Base-by-base conservation (phyloP, 2,113 vertebrate species). In the Serinus canaria region DNA sequence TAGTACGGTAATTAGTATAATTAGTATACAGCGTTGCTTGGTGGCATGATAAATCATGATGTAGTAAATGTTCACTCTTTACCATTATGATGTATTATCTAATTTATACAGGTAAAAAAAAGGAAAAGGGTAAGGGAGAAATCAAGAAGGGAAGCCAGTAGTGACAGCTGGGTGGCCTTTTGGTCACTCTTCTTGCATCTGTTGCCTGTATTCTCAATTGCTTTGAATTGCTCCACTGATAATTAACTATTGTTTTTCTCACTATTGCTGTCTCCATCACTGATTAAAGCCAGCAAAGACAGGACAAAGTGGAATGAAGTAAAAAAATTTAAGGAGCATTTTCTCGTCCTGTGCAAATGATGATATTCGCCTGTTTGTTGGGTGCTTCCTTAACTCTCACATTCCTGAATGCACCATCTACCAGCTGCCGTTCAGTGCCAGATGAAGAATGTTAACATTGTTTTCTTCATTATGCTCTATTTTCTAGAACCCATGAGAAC, bases 401-500 rank as follows among this genome's bases (percentile, higher is more conserved):
- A 12, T 92, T 93, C 49, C 41, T 69, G 24, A 19, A 55, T 30
- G 25, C 50, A 53, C 50, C 43, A 35, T 27, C 31, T 81, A 25
- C 56, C 31, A 59, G 7, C 58, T 77, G 23, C 24, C 33, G 30
- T 50, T 86, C 79, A 67, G 25, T 70, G 20, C 39, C 70, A 84
- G 18, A 13, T 33, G 11, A 49, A 50, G 50, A 79, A 53, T 4
- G 0, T 19, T 97, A 91, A 97, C 17, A 2, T 16, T n/a, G 15
- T 59, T 83, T 83, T 79, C 28, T 96, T 52, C 11, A 14, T 62
- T 88, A 47, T 83, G 33, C 47, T 73, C 52, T 94, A 9, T 90
- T 92, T 95, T 96, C 31, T 91, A 99, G 99, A 99, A 83, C 99
- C 99, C 4, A 99, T 99, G 99, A 97, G 99, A 84, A 99, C 99